A percentile compares a stretch with the other conserved stretches of the same genome.
Evolutionary conservation across 2,113 vertebrate species (phyloP).

Genomic region (Poeciliopsis occidentalis): DNA sequence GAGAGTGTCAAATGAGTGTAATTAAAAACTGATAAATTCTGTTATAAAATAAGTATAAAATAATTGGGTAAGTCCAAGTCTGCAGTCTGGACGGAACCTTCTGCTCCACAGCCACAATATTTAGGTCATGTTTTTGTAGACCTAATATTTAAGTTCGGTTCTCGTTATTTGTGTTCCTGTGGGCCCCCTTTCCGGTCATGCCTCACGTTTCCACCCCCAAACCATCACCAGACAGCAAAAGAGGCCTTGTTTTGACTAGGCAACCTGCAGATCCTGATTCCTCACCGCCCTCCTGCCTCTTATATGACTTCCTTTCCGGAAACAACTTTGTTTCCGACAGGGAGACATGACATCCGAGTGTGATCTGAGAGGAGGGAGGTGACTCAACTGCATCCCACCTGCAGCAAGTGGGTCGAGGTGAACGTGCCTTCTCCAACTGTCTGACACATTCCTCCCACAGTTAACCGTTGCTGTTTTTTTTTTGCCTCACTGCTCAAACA

Average conservation of each 20-base stretch:
- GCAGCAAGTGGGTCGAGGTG: slow-evolving; percentile 48
- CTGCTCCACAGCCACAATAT: slow-evolving; percentile 67
- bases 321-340: slow-evolving; percentile 63
- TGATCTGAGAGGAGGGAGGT: slow-evolving; percentile 48
- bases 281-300: slow-evolving; percentile 27
- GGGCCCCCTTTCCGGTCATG: slow-evolving; percentile 63
- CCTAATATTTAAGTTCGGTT: slow-evolving; percentile 72
- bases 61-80: slow-evolving; percentile 35
- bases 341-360: slow-evolving; percentile 69
- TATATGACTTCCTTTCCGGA: slow-evolving; percentile 64
- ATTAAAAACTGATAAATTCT: slow-evolving; percentile 51
- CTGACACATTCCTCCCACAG: slow-evolving; percentile 71
- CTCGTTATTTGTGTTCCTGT: slow-evolving; percentile 43
- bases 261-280: slow-evolving; percentile 56
- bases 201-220: slow-evolving; percentile 47
- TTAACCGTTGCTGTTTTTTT: slow-evolving; percentile 57
- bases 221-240: slow-evolving; percentile 46
- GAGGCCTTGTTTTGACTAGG: slow-evolving; percentile 75
- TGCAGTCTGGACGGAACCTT: slow-evolving; percentile 62
- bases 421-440: slow-evolving; percentile 56
- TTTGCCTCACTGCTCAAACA: slow-evolving; percentile 49
- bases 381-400: slow-evolving; percentile 53
- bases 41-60: slow-evolving; percentile 42
- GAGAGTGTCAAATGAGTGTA: slow-evolving; percentile 41
- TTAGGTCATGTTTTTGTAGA: slow-evolving; percentile 71